These are phyloP conservation scores for Tapirus terrestris DNA, from an alignment of 2,113 vertebrate genomes.

Conservation along the genomic window DNA sequence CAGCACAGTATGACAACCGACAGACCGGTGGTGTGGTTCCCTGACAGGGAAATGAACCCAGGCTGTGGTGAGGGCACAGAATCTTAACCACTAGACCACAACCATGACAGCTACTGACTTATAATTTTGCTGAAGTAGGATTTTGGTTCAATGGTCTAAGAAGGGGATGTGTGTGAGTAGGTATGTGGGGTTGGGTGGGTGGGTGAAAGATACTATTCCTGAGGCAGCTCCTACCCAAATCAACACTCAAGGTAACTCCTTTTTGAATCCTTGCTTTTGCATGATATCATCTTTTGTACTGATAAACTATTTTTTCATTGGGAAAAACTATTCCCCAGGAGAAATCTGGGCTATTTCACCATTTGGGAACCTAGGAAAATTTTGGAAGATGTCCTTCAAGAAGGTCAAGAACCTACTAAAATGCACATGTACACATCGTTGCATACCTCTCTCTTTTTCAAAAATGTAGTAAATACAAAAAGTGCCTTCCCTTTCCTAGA, in stretches of 20 bases:
- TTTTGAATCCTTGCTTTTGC: not conserved
- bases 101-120: not conserved
- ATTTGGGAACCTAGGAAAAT: not conserved
- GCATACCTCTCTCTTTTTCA: not conserved
- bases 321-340: not conserved
- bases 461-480: not conserved
- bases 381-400: not conserved
- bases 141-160: not conserved
- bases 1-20: too few species aligned
- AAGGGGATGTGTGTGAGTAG: not conserved
- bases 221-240: not conserved
- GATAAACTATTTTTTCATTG: not conserved
- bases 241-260: not conserved
- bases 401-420: not conserved
- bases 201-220: too few species aligned
- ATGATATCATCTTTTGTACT: not conserved
- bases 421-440: not conserved
- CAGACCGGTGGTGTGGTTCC: too few species aligned
- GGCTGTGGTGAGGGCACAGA: too few species aligned
- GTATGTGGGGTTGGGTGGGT: too few species aligned
- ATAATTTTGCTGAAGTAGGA: not conserved
- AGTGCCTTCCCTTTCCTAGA: not conserved
- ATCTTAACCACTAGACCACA: too few species aligned
- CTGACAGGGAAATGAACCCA: too few species aligned
- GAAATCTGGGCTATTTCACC: not conserved